Evolutionary conservation across 2,888 invertebrate species (phyloP).

Genomic region (Bunonema sp.): DNA sequence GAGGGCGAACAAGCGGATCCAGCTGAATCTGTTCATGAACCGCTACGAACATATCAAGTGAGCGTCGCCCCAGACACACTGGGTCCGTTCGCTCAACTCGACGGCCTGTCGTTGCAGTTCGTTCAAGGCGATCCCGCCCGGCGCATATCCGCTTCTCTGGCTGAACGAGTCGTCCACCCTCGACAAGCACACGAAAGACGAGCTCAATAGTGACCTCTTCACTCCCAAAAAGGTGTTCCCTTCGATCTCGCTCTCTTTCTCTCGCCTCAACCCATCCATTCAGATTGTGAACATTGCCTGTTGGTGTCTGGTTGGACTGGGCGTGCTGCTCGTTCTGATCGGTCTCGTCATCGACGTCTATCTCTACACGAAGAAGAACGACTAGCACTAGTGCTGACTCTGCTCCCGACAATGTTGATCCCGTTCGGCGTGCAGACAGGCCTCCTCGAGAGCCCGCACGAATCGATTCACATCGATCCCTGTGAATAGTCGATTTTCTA

Average conservation of each 20-base stretch:
- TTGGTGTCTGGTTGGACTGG: conserved; percentile 4
- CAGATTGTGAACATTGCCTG: too few species aligned
- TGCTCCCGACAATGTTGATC: too few species aligned
- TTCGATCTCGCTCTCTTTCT: too few species aligned
- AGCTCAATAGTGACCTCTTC: conserved; percentile 13
- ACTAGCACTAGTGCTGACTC: too few species aligned
- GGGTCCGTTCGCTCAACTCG: background rate
- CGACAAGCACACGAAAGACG: conserved; percentile 14
- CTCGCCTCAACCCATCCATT: too few species aligned
- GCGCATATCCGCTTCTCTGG: conserved; percentile 27
- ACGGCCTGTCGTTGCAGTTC: conserved; percentile 9
- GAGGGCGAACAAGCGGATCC: conserved; percentile 17
- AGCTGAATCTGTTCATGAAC: conserved; percentile 25
- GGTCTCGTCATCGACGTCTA: conserved; percentile 1
- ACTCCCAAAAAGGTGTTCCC: conserved; percentile 12
- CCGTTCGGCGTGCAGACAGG: too few species aligned
- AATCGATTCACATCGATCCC: conserved; percentile 29
- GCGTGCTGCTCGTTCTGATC: conserved; percentile 3
- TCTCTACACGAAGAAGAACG: too few species aligned
- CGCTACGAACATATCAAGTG: conserved; percentile 11
- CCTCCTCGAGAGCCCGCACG: conserved; percentile 20
- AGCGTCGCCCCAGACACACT: too few species aligned
- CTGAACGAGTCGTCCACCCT: conserved; percentile 21
- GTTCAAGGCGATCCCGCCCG: conserved; percentile 16
- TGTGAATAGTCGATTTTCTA: too few species aligned